Base-by-base conservation (phyloP, 2,113 vertebrate species). In the Oplegnathus fasciatus region DNA sequence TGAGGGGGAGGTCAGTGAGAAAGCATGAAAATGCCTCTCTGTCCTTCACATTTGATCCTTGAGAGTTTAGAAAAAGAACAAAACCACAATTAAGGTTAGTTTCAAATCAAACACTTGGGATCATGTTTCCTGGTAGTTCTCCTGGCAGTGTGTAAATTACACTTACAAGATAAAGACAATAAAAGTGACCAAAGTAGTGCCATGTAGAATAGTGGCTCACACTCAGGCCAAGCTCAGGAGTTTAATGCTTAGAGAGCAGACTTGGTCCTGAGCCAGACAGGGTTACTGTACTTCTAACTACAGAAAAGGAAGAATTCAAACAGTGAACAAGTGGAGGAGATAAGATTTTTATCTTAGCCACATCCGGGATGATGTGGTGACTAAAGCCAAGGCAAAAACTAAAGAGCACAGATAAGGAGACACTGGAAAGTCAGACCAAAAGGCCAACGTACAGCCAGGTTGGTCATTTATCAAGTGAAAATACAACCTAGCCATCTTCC, bases 301-400 rank as follows among this genome's bases (percentile, higher is more conserved):
- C 80, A 85, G 40, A 71, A 74, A 89, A 44, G 58, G 54, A 90
- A 80, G 60, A 52, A 44, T 87, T 80, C 75, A 83, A 89, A 90
- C 57, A 82, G 74, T 65, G 80, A 89, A 81, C 7, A 50, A 87
- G 55, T 66, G 24, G 58, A 46, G 50, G 46, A 87, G 91, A 93
- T 88, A 92, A 90, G 88, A 91, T 91, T 64, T 64, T 78, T 89
- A 92, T 93, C 84, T 58, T 4, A 1, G 17, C 37, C 57, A 85
- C 57, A 91, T 90, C 78, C 83, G 55, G 88, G 79, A 87, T 61
- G 61, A 60, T 70, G 66, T 74, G 64, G 75, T 80, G 77, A 83
- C 84, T 76, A 68, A 84, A 86, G 73, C 72, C n/a, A 44, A 65
- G 58, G 67, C 42, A 74, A 74, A 90, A 78, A 75, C 57, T 55